phyloP scores from a whole-genome alignment of 2,113 vertebrate species.

The Euleptes europaea region DNA sequence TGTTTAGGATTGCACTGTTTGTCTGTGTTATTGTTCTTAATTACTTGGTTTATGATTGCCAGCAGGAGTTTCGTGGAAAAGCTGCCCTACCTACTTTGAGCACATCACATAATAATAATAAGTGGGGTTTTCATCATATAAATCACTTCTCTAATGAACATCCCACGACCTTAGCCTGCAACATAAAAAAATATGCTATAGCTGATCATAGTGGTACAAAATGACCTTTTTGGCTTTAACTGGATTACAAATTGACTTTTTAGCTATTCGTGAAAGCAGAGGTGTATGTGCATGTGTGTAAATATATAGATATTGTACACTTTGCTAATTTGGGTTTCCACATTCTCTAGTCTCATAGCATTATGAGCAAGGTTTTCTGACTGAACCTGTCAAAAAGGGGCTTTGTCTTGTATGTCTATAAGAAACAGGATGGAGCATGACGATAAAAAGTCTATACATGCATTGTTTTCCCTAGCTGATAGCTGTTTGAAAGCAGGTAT shows the following conservation, averaged over 20 bases:
- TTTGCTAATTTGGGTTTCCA: background rate
- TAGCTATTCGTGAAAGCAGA: background rate
- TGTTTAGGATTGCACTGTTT: background rate
- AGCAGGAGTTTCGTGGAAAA: background rate
- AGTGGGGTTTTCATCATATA: background rate
- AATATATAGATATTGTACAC: background rate
- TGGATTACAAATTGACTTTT: background rate
- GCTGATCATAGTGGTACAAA: background rate
- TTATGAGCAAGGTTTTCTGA: background rate
- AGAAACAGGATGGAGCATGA: constrained; percentile 28
- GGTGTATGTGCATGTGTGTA: background rate
- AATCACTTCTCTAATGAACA: background rate
- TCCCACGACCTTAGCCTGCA: background rate
- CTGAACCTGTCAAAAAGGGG: background rate
- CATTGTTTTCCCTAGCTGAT: constrained; percentile 42
- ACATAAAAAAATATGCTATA: background rate
- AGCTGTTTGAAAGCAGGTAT: too few species aligned
- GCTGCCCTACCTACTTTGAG: background rate
- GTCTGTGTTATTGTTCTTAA: background rate
- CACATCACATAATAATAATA: background rate
- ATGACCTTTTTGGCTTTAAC: background rate
- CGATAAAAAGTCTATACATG: constrained; percentile 46
- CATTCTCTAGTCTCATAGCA: background rate
- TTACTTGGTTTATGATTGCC: background rate
- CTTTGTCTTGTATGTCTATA: background rate